These are phyloP conservation scores for Notolabrus celidotus DNA, from an alignment of 2,797 vertebrate genomes.

Conservation along the genomic window DNA sequence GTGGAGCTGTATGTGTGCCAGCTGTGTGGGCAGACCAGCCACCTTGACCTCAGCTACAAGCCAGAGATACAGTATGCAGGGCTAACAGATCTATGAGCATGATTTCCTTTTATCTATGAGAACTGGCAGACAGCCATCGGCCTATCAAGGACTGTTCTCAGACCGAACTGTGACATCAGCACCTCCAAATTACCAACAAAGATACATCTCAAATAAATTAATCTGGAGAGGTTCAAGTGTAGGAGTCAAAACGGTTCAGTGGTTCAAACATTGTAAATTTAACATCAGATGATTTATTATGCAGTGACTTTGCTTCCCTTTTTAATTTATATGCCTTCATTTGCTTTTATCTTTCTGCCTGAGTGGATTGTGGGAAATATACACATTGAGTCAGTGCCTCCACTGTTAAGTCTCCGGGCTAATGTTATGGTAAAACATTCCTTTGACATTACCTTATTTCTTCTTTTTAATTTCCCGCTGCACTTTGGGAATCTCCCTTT, in stretches of 20 bases:
- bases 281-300: neutral
- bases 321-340: neutral
- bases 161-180: constrained; percentile 54
- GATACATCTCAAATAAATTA: constrained; percentile 22
- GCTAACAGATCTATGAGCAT: constrained; percentile 46
- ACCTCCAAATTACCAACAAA: constrained; percentile 13
- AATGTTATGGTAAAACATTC: constrained; percentile 66
- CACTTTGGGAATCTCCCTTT: constrained; percentile 59
- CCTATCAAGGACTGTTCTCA: constrained; percentile 43
- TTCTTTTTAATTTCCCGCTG: constrained; percentile 51
- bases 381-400: constrained; percentile 50
- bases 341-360: constrained; percentile 42
- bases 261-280: constrained; percentile 11
- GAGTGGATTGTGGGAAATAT: constrained; percentile 41
- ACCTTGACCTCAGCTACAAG: constrained; percentile 58
- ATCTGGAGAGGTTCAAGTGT: constrained; percentile 20
- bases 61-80: constrained; percentile 36
- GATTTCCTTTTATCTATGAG: constrained; percentile 63
- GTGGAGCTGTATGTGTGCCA: constrained; percentile 25
- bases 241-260: constrained; percentile 1
- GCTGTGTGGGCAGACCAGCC: constrained; percentile 51
- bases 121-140: constrained; percentile 25
- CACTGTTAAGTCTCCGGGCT: constrained; percentile 7
- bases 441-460: constrained; percentile 53
- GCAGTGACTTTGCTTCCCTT: neutral